Evolutionary conservation across 2,888 invertebrate species (phyloP).

Genomic region (Anthophora plumipes): DNA sequence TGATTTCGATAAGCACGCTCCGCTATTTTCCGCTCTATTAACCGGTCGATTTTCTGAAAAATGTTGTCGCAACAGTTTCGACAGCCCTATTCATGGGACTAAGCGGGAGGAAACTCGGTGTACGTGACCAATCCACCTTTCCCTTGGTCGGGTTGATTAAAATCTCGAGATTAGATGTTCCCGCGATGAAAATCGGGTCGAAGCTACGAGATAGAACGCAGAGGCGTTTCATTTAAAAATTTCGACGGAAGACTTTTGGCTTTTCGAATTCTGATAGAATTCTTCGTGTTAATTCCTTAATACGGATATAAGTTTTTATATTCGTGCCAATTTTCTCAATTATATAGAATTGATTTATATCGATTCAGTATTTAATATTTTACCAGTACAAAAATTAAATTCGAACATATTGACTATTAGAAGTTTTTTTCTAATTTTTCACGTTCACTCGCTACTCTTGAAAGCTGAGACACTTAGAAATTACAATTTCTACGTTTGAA

Average conservation of each 20-base stretch:
- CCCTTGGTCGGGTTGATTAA: conserved; percentile 26
- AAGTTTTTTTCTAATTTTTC: no score
- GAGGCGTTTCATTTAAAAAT: background rate
- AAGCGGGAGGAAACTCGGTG: conserved; percentile 27
- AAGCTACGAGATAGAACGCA: background rate
- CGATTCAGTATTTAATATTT: no score
- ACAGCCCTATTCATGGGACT: conserved; percentile 22
- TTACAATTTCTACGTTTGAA: no score
- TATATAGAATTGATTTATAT: no score
- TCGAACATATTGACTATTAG: no score
- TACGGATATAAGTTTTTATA: no score
- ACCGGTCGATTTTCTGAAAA: conserved; percentile 25
- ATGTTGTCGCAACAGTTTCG: conserved; percentile 41
- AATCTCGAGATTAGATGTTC: conserved; percentile 34
- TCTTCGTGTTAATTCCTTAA: no score
- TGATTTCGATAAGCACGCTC: conserved; percentile 29
- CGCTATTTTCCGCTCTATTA: conserved; percentile 20
- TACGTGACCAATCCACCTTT: conserved; percentile 39
- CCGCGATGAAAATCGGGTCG: background rate
- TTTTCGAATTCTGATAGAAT: no score
- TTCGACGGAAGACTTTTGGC: background rate
- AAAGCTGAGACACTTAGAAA: no score
- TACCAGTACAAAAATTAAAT: no score
- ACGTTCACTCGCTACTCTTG: no score
- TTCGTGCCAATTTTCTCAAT: no score